Base-by-base conservation (phyloP, 2,113 vertebrate species). In the Crypturellus undulatus region DNA sequence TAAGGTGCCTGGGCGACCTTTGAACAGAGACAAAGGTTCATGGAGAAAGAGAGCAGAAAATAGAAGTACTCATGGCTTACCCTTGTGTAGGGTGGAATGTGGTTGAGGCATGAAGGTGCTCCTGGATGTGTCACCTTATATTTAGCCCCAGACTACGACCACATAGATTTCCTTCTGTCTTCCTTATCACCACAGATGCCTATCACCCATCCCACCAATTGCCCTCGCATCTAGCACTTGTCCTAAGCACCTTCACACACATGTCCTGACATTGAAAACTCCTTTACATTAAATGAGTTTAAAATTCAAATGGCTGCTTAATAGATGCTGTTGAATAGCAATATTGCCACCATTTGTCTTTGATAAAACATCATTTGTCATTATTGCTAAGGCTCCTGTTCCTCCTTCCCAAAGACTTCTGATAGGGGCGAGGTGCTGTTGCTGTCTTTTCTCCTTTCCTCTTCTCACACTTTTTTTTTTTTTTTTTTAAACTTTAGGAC, bases 231-330 rank as follows among this genome's bases (percentile, higher is more conserved):
- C 16, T 45, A 69, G 8, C 28, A 28, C 36, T 83, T 93, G n/a
- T 88, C 76, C 51, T 95, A 86, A 94, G 63, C 52, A 78, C 65
- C 32, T 93, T 93, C 75, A 59, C 79, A 60, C 40, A 78, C 54
- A 59, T 67, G n/a, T 83, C 45, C 68, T 92, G 93, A 95, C 92
- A 95, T 91, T 91, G 77, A 80, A 88, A 80, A 73, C 77, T 89
- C 92, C 92, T 96, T 94, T 89, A 78, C 25, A 67, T 94, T 77
- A 88, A 92, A 93, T 75, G 65, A 86, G 79, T 90, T 95, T 96
- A 84, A 96, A 95, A 96, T 95, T 96, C 94, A 96, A 96, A 96
- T 95, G 17, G 15, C 51, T 92, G 90, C 95, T 93, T 94, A 94
- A 94, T 95, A 96, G 79, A 93, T 90, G 49, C 64, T 71, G 71